These are phyloP conservation scores for Propithecus coquereli DNA, from an alignment of 2,113 vertebrate genomes.

Conservation along the genomic window DNA sequence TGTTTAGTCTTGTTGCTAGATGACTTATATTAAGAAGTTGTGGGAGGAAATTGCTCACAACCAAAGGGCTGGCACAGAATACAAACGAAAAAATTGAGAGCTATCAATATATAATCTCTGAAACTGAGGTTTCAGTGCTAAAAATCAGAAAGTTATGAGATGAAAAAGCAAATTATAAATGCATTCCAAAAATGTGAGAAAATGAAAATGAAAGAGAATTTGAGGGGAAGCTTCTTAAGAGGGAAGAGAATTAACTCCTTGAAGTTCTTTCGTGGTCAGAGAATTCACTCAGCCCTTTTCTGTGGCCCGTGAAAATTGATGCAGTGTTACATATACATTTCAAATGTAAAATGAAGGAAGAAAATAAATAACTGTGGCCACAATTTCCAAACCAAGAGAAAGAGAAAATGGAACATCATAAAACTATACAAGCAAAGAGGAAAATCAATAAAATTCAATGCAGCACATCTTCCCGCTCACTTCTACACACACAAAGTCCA, in stretches of 20 bases:
- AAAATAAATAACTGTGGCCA: constrained; percentile 71
- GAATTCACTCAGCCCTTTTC: background rate
- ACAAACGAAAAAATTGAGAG: background rate
- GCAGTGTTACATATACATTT: constrained; percentile 53
- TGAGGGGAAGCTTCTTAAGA: background rate
- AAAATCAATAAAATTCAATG: constrained; percentile 76
- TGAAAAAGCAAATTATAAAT: constrained; percentile 53
- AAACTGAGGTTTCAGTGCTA: constrained; percentile 24
- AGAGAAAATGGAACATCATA: constrained; percentile 74
- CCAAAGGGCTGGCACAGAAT: background rate
- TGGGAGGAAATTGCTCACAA: constrained; percentile 9
- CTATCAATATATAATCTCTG: constrained; percentile 20
- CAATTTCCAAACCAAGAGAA: constrained; percentile 70
- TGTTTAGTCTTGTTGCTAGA: background rate
- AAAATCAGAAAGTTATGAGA: constrained; percentile 34
- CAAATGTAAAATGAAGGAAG: constrained; percentile 54
- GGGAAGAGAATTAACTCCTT: background rate
- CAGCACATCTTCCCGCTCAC: constrained; percentile 62
- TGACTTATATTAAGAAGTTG: constrained; percentile 2
- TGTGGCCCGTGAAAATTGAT: constrained; percentile 20
- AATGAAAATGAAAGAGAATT: background rate
- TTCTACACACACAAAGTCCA: constrained; percentile 39
- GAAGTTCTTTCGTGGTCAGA: background rate
- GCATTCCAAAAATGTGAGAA: constrained; percentile 38
- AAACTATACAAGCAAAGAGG: constrained; percentile 76